Evolutionary conservation across 2,797 vertebrate species (phyloP), one percentile per base, ranked within the genome.

Genomic region (Hipposideros larvatus): DNA sequence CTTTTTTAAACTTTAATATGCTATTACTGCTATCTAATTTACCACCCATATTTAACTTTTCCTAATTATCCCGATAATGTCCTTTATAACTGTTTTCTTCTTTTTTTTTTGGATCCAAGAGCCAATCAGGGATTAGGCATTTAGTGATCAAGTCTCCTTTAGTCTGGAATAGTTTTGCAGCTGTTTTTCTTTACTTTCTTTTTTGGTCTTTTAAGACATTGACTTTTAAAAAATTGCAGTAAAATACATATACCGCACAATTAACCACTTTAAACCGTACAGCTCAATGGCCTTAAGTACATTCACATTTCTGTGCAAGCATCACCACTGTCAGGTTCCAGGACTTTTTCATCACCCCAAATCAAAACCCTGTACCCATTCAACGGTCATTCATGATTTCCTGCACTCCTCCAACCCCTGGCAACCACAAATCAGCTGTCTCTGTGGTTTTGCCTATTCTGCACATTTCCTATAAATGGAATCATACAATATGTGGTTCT

Each of bases 151-250:
- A 66, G 18, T 73, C 68, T 91, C 61, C 88, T 78, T 90, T 68
- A 66, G 57, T 34, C 51, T 78, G 13, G 53, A 86, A 91, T 7
- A 71, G 71, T 82, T 84, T 82, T 73, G 57, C 13, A 59, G n/a
- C 31, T 86, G 43, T 87, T 90, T 78, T n/a, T 43, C 94, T 91
- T 57, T 68, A 63, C 43, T 80, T 91, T 87, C 61, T 74, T 74
- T 91, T 51, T 85, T 73, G 55, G 55, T 83, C 77, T 96, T 90
- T 92, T 19, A 91, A 91, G 46, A 91, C 51, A 75, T 7, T 14
- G 55, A 68, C 85, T 93, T 86, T 70, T 55, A 14, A 37, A 83
- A 83, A 73, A 74, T 28, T 48, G 53, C 48, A 31, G 89, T 51
- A 90, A 77, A 75, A 34, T 31, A 77, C 15, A 57, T 19, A 59